Conservation (phyloP, 1,140 invertebrate genomes). For the Babylonia areolata region DNA sequence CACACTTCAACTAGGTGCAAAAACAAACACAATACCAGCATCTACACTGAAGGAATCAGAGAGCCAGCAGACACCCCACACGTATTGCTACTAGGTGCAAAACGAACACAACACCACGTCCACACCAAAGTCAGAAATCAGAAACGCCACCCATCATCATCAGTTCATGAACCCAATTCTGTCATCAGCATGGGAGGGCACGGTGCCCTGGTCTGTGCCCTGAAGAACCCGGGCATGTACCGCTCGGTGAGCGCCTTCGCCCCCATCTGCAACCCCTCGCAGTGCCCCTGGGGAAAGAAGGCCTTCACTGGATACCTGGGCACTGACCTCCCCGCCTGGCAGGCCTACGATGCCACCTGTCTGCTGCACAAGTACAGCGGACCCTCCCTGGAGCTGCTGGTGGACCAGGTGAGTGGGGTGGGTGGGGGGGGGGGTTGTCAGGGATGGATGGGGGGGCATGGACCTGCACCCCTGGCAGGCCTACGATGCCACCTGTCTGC, state of each 20-base stretch:
- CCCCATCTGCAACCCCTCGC: constrained; percentile 93
- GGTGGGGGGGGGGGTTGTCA: too few species aligned
- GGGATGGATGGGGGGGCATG: too few species aligned
- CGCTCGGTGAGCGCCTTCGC: constrained; percentile 96
- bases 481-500: constrained; percentile 92
- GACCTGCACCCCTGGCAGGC: constrained; percentile 83
- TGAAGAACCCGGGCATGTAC: constrained; percentile 95
- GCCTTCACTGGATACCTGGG: constrained; percentile 93
- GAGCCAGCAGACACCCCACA: too few species aligned
- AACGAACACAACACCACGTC: too few species aligned
- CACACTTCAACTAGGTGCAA: too few species aligned
- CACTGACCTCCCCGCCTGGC: constrained; percentile 81
- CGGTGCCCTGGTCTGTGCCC: constrained; percentile 92
- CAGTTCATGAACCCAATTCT: too few species aligned
- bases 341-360: constrained; percentile 91
- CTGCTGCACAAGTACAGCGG: constrained; percentile 90
- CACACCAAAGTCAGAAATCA: too few species aligned
- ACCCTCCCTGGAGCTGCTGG: constrained; percentile 86
- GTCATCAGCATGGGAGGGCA: constrained; percentile 95
- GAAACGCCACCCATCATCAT: too few species aligned
- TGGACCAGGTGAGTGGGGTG: constrained; percentile 90
- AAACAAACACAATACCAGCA: too few species aligned
- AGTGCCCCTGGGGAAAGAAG: constrained; percentile 89
- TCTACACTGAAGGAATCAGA: too few species aligned
- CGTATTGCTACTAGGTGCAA: too few species aligned